A percentile compares a stretch with the other conserved stretches of the same genome.
These are phyloP conservation scores for Acanthosepion esculentum DNA, from an alignment of 2,888 invertebrate genomes.

Conservation along the genomic window DNA sequence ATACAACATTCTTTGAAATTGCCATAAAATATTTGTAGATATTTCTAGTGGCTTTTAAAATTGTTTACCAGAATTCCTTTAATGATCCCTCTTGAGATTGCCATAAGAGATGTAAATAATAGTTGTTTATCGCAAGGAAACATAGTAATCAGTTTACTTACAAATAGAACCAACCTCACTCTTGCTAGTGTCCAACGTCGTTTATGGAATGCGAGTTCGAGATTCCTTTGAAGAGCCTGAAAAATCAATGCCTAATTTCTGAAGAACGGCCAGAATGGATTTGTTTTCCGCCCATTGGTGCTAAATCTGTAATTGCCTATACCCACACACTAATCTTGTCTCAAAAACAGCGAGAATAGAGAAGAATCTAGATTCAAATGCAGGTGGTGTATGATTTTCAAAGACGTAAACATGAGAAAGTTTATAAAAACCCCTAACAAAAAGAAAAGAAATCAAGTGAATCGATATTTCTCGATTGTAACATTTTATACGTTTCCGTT, in stretches of 20 bases:
- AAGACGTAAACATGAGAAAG: neutral
- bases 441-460: neutral
- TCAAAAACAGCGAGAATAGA: neutral
- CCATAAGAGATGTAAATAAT: neutral
- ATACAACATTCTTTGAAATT: too few species aligned
- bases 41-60: too few species aligned
- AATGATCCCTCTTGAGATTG: neutral
- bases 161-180: neutral
- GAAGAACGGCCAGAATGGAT: neutral
- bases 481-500: too few species aligned
- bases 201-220: neutral
- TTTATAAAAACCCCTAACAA: neutral
- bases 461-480: neutral
- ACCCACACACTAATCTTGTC: neutral
- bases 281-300: neutral
- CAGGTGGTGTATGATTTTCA: neutral
- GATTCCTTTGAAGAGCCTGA: neutral
- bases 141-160: neutral
- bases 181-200: neutral
- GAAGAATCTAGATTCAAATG: neutral
- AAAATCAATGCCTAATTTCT: conserved; percentile 5
- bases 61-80: too few species aligned
- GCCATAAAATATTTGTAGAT: too few species aligned
- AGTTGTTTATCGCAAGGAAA: neutral
- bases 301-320: neutral